Base-by-base conservation (phyloP, 2,888 invertebrate genomes). In the Poecilus cupreus region DNA sequence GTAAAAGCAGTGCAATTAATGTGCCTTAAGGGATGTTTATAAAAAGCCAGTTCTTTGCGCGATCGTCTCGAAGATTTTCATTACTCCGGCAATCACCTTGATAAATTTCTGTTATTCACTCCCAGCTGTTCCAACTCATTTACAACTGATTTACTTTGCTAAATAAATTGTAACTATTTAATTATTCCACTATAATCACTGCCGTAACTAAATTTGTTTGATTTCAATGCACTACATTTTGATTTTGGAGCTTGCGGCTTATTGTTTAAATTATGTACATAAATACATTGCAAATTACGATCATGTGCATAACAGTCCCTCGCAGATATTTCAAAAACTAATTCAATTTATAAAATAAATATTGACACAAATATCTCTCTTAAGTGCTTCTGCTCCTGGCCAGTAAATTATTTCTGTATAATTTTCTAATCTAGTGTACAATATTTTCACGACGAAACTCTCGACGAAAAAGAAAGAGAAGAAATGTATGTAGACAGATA, bases 401-500 rank as follows among this genome's bases (percentile, higher is more conserved):
- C 43, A n/a, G 51, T 13, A 46, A 60, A 57, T 22, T 22, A 20
- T 22, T 54, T 54, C 16, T 11, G 57, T 32, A 60, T 60, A 60
- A 39, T 68, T 18, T 68, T 37, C 37, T 68, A 20, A 68, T 68
- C 64, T 18, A 26, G 60, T 32, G n/a, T 60, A 68, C 37, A 37
- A 68, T 68, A 37, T 37, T 68, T 68, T 37, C 64, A 16, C 37
- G 64, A 60, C 32, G 37, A 68, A 68, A 68, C 64, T 68, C 37
- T 68, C 37, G 22, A 18, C 32, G 37, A 2, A 72, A 51, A 43
- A 68, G 39, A 54, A 54, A 75, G 26, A 51, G 13, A 78, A 39
- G 77, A 68, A 78, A 68, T 64, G 26, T 78, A 78, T 79, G 79
- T 51, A 60, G 54, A 57, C 70, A 72, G 80, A 80, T 80, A 80